Evolutionary conservation across 2,888 invertebrate species (phyloP).

Genomic region (Acleris emargana): DNA sequence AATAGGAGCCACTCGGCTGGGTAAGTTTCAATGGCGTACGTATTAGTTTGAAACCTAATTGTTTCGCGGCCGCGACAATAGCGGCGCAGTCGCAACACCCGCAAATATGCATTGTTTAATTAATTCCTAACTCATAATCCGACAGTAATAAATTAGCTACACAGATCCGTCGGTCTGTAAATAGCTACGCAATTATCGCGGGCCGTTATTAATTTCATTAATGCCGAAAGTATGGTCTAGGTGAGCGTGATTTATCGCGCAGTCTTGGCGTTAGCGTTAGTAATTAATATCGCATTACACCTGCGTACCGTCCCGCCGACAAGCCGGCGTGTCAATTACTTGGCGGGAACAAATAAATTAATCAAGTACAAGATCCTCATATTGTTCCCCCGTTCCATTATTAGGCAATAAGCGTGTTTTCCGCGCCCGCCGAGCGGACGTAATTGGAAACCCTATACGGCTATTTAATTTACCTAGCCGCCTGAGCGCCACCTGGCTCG

Average conservation of each 20-base stretch:
- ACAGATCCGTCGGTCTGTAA: constrained; percentile 73
- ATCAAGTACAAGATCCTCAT: constrained; percentile 68
- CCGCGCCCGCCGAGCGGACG: constrained; percentile 63
- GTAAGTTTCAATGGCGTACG: constrained; percentile 54
- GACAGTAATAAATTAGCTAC: constrained; percentile 78
- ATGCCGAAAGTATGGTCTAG: constrained; percentile 68
- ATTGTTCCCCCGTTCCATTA: constrained; percentile 68
- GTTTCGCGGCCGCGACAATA: constrained; percentile 54
- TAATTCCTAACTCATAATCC: constrained; percentile 81
- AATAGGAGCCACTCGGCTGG: constrained; percentile 48
- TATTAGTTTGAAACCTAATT: constrained; percentile 67
- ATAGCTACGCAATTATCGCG: constrained; percentile 81
- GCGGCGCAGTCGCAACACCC: constrained; percentile 51
- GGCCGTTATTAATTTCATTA: constrained; percentile 79
- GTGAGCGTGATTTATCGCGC: constrained; percentile 76
- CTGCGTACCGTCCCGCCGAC: constrained; percentile 49
- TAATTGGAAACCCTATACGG: constrained; percentile 79
- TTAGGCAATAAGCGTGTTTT: constrained; percentile 75
- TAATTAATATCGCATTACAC: constrained; percentile 76
- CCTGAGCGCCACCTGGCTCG: constrained; percentile 75
- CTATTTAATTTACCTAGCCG: constrained; percentile 79
- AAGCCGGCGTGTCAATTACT: constrained; percentile 52
- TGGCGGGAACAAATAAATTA: constrained; percentile 60
- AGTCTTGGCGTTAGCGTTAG: constrained; percentile 60
- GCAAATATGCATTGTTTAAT: constrained; percentile 80